Conservation (phyloP, 1,140 invertebrate species). For the Laupala kohalensis region DNA sequence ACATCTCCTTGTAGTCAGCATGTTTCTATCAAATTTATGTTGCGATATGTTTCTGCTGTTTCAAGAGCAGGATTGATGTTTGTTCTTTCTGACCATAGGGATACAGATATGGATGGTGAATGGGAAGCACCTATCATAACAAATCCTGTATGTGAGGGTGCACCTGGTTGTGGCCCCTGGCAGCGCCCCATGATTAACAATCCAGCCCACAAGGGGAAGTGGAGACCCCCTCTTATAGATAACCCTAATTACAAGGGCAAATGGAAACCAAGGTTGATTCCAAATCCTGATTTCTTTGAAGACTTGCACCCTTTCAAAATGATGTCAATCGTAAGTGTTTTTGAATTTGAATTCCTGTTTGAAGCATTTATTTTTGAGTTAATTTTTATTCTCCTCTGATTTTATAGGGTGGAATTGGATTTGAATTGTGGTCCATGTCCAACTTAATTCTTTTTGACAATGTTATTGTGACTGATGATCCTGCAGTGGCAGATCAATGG, state of each 20-base stretch:
- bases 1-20: not conserved
- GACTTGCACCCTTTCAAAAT: conserved; percentile 84
- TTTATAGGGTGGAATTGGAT: conserved; percentile 73
- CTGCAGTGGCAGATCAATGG: conserved; percentile 64
- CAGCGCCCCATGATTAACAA: conserved; percentile 74
- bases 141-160: conserved; percentile 78
- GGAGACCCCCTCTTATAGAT: conserved; percentile 77
- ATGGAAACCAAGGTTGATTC: conserved; percentile 76
- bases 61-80: not conserved
- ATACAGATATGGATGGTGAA: conserved; percentile 94
- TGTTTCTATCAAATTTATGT: not conserved
- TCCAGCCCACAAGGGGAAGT: conserved; percentile 84
- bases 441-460: conserved; percentile 91
- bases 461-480: conserved; percentile 79
- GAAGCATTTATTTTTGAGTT: too few species aligned
- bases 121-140: conserved; percentile 91
- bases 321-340: conserved; percentile 74
- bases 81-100: conserved; percentile 37
- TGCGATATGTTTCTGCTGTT: not conserved
- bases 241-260: conserved; percentile 94
- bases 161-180: conserved; percentile 86
- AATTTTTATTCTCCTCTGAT: conserved; percentile 15
- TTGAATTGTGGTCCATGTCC: conserved; percentile 98
- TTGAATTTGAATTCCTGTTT: too few species aligned
- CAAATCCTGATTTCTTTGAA: conserved; percentile 87